These are phyloP conservation scores for Notolepis coatsorum DNA, from an alignment of 2,797 vertebrate genomes.

Conservation along the genomic window DNA sequence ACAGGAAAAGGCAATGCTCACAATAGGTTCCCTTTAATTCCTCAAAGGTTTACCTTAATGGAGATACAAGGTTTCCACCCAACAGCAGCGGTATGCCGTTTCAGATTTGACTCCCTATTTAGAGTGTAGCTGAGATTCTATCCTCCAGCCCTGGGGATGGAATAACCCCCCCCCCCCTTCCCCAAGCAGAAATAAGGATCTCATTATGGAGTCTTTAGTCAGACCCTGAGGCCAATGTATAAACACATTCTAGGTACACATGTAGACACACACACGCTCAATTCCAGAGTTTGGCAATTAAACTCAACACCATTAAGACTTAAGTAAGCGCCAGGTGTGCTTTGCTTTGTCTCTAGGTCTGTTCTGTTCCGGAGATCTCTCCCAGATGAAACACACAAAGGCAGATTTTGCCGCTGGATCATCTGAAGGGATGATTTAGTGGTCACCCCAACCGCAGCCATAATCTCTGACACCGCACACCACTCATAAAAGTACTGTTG, in stretches of 20 bases:
- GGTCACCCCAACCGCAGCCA: constrained; percentile 2
- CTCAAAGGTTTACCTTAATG: too few species aligned
- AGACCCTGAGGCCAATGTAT: background rate
- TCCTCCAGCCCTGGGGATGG: background rate
- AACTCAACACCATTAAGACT: background rate
- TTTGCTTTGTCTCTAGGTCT: background rate
- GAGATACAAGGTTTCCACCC: too few species aligned
- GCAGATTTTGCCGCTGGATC: background rate
- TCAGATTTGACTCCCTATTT: background rate
- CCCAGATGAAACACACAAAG: background rate
- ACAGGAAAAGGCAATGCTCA: too few species aligned
- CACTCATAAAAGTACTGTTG: constrained; percentile 3
- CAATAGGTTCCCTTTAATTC: too few species aligned
- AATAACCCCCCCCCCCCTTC: too few species aligned
- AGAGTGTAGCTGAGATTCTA: background rate
- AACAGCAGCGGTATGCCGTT: too few species aligned
- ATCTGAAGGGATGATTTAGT: constrained; percentile 3
- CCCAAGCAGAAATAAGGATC: background rate
- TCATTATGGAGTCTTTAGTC: background rate
- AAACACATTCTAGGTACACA: background rate
- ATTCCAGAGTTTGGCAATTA: background rate
- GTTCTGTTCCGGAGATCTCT: background rate
- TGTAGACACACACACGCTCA: too few species aligned
- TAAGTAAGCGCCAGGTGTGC: background rate
- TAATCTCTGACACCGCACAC: constrained; percentile 16